Conservation (phyloP, 2,797 vertebrate genomes). For the Galago senegalensis region DNA sequence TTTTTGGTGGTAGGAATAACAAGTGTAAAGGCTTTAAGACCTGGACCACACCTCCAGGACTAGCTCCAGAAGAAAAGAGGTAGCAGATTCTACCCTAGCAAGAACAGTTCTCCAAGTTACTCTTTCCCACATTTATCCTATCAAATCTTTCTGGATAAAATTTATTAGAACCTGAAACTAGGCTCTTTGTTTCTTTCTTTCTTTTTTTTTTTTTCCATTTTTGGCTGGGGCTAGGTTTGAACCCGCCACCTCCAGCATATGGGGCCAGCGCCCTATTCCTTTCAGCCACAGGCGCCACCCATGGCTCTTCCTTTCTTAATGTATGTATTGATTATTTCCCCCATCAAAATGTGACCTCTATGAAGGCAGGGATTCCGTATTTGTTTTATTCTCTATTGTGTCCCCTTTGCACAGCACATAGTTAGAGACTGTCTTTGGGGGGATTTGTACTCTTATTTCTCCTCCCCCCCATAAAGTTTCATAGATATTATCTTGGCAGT, state of each 20-base stretch:
- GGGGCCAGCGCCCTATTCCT: too few species aligned
- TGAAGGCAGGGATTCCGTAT: background rate
- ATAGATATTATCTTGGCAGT: slow-evolving; percentile 60
- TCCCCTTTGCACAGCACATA: background rate
- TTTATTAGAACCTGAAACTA: background rate
- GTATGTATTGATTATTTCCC: background rate
- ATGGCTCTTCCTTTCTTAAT: background rate
- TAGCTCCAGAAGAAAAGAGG: background rate
- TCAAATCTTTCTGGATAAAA: background rate
- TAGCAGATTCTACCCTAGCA: background rate
- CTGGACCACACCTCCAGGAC: background rate
- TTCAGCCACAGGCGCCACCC: too few species aligned
- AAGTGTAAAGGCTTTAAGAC: background rate
- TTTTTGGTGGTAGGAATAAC: background rate
- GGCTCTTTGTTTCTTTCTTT: background rate
- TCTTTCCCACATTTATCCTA: background rate
- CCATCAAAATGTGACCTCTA: background rate
- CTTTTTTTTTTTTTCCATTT: too few species aligned
- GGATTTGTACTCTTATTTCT: background rate
- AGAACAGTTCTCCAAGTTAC: background rate
- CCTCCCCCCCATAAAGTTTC: slow-evolving; percentile 19
- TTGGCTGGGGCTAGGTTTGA: too few species aligned
- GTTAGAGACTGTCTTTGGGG: background rate
- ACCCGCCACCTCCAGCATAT: too few species aligned
- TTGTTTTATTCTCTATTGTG: background rate